These are phyloP conservation scores for Prunella strophiata DNA, from an alignment of 2,797 vertebrate species.

Conservation along the genomic window DNA sequence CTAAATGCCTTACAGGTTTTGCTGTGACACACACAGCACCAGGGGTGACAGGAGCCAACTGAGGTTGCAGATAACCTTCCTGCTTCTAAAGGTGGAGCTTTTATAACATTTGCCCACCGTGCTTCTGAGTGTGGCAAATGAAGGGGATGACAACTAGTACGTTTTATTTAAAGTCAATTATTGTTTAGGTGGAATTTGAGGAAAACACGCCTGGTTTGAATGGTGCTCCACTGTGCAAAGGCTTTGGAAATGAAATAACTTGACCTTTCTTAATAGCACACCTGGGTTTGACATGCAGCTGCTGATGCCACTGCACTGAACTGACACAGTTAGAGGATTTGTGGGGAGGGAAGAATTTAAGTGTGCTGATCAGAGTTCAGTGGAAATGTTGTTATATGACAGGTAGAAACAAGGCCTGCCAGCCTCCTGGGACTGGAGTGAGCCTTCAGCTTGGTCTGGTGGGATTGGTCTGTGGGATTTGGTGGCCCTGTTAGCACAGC, in stretches of 20 bases:
- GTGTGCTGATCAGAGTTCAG: not conserved
- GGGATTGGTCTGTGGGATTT: not conserved
- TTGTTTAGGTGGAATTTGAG: not conserved
- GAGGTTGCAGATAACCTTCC: not conserved
- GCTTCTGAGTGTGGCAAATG: not conserved
- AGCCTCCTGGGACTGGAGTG: not conserved
- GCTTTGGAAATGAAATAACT: not conserved
- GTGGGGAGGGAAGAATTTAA: not conserved
- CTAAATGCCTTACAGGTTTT: not conserved
- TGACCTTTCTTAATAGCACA: not conserved
- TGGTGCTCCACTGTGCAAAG: not conserved
- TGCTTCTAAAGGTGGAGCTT: not conserved
- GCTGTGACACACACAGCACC: not conserved
- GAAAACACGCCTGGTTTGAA: not conserved
- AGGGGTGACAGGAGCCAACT: not conserved
- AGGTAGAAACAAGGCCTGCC: not conserved
- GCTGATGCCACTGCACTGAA: not conserved
- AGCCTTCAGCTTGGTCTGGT: not conserved
- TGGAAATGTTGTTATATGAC: not conserved
- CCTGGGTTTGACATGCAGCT: not conserved
- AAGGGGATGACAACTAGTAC: not conserved
- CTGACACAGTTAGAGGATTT: not conserved
- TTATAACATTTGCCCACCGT: accelerated
- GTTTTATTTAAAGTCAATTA: not conserved
- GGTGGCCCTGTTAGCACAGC: not conserved